These are phyloP conservation scores for Pocillopora damicornis DNA, from an alignment of 64 coral and sea anemone genomes.

Conservation along the genomic window DNA sequence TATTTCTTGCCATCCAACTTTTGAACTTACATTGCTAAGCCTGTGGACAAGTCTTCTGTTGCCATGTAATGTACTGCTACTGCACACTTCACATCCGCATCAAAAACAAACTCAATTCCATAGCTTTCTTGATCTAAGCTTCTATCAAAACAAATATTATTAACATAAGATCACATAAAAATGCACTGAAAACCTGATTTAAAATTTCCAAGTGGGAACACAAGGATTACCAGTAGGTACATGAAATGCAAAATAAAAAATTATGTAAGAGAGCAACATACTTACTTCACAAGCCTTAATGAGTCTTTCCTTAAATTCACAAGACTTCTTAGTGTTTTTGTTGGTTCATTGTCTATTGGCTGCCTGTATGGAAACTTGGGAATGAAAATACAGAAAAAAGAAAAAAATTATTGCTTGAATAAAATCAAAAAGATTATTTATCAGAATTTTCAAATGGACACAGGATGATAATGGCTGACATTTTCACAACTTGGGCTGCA, in stretches of 20 bases:
- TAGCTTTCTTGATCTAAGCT: constrained; percentile 57
- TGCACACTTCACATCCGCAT: constrained; percentile 94
- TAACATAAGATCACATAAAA: too few relatives aligned
- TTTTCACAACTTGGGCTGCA: too few relatives aligned
- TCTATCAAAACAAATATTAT: not conserved
- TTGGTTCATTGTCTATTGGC: constrained; percentile 84
- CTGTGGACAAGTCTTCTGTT: constrained; percentile 81
- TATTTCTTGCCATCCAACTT: too few relatives aligned
- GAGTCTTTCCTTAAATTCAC: constrained; percentile 94
- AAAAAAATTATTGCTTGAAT: not conserved
- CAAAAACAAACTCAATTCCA: constrained; percentile 90
- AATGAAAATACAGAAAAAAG: not conserved
- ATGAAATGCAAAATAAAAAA: not conserved
- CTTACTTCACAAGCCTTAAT: constrained; percentile 83
- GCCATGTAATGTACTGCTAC: constrained; percentile 83
- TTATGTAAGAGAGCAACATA: not conserved
- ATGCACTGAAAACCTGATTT: not conserved
- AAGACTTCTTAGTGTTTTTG: constrained; percentile 89
- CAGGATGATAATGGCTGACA: too few relatives aligned
- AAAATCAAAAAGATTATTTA: too few relatives aligned
- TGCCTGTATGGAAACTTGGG: constrained; percentile 88
- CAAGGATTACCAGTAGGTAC: too few relatives aligned
- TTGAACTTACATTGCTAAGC: constrained; percentile 78
- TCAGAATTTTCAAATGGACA: too few relatives aligned
- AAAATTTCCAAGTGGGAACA: not conserved